Conservation (phyloP, 2,113 vertebrate genomes). For the Gambusia affinis region DNA sequence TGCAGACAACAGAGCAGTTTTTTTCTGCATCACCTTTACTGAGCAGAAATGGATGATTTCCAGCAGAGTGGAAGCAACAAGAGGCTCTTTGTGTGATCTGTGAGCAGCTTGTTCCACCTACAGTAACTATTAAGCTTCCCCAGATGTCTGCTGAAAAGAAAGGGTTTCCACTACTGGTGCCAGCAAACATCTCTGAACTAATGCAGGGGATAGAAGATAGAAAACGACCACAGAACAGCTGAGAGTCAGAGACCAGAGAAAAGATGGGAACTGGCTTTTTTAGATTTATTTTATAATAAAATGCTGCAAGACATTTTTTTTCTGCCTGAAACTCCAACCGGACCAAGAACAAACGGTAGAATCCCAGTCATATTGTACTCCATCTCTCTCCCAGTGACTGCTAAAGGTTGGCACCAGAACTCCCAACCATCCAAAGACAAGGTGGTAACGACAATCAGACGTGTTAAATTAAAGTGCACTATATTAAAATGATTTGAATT, state of each 20-base stretch:
- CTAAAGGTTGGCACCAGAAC: too few species aligned
- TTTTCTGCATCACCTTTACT: slow-evolving; percentile 24
- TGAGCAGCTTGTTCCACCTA: slow-evolving; percentile 56
- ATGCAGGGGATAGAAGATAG: slow-evolving; percentile 19
- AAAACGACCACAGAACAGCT: not conserved
- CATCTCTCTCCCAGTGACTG: not conserved
- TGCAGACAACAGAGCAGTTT: not conserved
- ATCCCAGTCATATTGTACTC: not conserved
- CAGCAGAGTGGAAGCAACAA: slow-evolving; percentile 34
- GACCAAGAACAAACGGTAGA: too few species aligned
- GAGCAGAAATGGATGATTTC: not conserved
- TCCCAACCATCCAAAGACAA: too few species aligned
- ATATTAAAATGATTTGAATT: too few species aligned
- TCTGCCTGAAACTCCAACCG: too few species aligned
- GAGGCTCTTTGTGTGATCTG: slow-evolving; percentile 50
- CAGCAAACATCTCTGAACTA: slow-evolving; percentile 23
- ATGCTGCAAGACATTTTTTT: not conserved
- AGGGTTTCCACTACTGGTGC: slow-evolving; percentile 49
- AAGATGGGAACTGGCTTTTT: not conserved
- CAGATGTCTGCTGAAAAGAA: slow-evolving; percentile 40
- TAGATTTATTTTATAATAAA: not conserved
- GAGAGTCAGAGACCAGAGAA: not conserved
- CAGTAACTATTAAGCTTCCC: slow-evolving; percentile 51
- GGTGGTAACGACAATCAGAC: too few species aligned
- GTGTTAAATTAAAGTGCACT: too few species aligned